Base-by-base conservation (phyloP, 2,113 vertebrate species). In the Periophthalmus modestus region DNA sequence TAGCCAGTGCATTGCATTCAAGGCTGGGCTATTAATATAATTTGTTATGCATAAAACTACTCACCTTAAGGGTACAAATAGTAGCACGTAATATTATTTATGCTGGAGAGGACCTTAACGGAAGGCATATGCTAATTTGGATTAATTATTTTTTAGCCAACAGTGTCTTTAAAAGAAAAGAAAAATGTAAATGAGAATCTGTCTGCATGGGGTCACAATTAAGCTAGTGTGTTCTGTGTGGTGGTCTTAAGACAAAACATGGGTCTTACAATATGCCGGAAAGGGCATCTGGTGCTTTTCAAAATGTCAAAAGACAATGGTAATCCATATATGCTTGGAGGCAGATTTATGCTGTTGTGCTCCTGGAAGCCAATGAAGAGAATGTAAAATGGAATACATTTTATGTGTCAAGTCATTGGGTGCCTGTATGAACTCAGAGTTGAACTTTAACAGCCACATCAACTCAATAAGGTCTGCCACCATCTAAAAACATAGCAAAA, bases 111-210 rank as follows among this genome's bases (percentile, higher is more conserved):
- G 34, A 67, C n/a, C 39, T 24, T 48, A 46, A 67, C 39, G 28
- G n/a, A 16, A 67, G 66, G 13, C 21, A 23, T 48, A 23, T 21
- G 39, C n/a, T 24, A 39, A 65, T 65, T 39, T 65, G 62, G 62
- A 65, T 65, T 65, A 65, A 65, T 65, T 65, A 19, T 36, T 21
- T 65, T 65, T 65, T 65, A 43, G 62, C 62, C 62, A 65, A 65
- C 28, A 14, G 58, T 61, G 58, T 34, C 15, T 61, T 61, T 36
- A 36, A 2, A 16, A 34, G 18, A 12, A 19, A 9, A 12, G 18
- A 43, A 65, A 43, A 62, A 62, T 19, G 34, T 18, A 5, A 36
- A 12, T 65, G 34, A 21, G 19, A 43, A 43, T 39, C 18, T 19
- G 39, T 7, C 18, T 11, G 6, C 33, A 12, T 65, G 13, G 15